Conservation (phyloP, 2,797 vertebrate species). For the Sebastes paucispinis region DNA sequence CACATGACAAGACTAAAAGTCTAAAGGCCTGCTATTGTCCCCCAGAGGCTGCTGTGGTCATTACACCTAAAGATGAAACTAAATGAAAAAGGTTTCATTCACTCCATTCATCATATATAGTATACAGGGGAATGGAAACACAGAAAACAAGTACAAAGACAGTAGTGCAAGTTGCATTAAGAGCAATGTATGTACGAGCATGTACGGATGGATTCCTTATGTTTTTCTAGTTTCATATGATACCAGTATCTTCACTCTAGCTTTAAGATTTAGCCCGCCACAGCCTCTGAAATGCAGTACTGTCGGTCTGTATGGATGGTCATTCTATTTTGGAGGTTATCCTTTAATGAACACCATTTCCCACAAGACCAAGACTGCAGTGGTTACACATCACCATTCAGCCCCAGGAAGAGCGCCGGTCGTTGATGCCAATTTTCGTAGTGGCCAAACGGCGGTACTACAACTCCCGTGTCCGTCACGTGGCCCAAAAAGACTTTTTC, state of each 20-base stretch:
- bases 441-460: too few species aligned
- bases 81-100: background rate
- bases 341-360: background rate
- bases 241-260: too few species aligned
- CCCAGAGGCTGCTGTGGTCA: background rate
- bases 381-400: background rate
- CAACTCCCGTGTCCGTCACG: too few species aligned
- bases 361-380: background rate
- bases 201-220: background rate
- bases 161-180: background rate
- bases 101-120: background rate
- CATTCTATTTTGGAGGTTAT: background rate
- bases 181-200: too few species aligned
- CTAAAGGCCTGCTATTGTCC: background rate
- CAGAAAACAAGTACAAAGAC: background rate
- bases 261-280: rapidly evolving
- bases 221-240: too few species aligned
- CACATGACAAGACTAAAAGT: background rate
- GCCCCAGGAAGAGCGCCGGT: too few species aligned
- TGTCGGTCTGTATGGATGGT: background rate
- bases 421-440: too few species aligned
- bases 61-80: background rate
- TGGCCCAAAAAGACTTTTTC: too few species aligned
- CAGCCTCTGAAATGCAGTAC: too few species aligned
- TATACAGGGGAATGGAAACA: background rate